These are phyloP conservation scores for Saguinus midas DNA, from an alignment of 2,113 vertebrate species.

Conservation along the genomic window DNA sequence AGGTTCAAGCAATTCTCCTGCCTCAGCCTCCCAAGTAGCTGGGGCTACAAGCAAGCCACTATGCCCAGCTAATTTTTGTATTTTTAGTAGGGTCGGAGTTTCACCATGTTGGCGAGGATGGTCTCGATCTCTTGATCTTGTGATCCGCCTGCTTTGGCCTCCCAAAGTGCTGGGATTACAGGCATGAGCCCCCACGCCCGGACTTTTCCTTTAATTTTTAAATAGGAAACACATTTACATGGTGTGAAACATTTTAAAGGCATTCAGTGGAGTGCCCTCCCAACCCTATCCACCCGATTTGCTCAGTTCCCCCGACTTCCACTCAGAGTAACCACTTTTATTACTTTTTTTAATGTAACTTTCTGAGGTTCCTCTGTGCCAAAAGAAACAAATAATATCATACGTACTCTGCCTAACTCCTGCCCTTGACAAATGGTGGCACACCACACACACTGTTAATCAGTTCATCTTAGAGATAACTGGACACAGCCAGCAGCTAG, in stretches of 20 bases:
- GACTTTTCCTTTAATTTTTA: not conserved
- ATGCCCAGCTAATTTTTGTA: not conserved
- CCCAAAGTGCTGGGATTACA: not conserved
- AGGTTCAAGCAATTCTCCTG: not conserved
- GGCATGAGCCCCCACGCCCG: not conserved
- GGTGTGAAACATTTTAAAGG: not conserved
- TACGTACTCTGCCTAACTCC: not conserved
- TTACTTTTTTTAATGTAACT: not conserved
- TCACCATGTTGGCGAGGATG: not conserved
- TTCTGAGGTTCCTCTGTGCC: not conserved
- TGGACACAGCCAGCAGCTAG: not conserved
- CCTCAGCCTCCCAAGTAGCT: not conserved
- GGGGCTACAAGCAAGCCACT: not conserved
- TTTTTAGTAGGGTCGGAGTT: not conserved
- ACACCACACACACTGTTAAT: not conserved
- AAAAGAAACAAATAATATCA: constrained; percentile 9
- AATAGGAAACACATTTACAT: not conserved
- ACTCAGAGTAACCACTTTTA: not conserved
- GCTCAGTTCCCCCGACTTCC: no score
- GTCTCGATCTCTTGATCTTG: not conserved
- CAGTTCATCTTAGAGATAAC: constrained; percentile 26
- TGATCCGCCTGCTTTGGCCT: not conserved
- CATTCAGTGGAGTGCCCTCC: not conserved
- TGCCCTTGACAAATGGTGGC: not conserved
- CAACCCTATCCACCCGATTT: not conserved